These are phyloP conservation scores for Siderastrea radians DNA, from an alignment of 92 coral and sea anemone species.

Conservation along the genomic window DNA sequence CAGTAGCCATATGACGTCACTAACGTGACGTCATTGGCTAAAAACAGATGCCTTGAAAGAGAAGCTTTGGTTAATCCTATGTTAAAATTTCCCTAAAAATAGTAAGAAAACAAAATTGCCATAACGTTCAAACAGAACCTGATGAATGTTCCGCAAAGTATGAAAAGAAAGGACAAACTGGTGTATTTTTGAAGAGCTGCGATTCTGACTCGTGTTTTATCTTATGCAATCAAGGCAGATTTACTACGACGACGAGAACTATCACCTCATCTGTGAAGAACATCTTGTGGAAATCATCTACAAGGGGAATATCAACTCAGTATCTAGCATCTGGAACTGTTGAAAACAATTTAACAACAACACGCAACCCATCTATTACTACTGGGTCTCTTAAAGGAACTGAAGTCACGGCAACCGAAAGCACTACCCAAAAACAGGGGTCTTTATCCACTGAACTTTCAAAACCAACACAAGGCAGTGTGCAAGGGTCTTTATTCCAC, in stretches of 20 bases:
- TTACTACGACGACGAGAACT: neutral
- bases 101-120: no score
- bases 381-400: neutral
- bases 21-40: no score
- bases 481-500: neutral
- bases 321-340: neutral
- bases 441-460: neutral
- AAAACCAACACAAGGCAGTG: neutral
- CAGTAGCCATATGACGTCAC: no score
- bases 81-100: no score
- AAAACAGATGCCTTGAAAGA: no score
- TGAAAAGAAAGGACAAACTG: no score
- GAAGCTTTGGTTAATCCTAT: no score
- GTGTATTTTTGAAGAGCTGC: no score
- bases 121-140: no score
- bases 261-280: neutral
- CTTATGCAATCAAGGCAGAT: neutral
- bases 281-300: neutral
- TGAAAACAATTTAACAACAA: neutral
- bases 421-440: neutral
- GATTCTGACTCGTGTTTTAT: neutral
- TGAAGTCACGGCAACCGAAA: neutral
- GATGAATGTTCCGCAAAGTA: no score
- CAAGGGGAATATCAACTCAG: conserved; percentile 4
- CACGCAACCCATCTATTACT: neutral